These are phyloP conservation scores for Drosophila helvetica DNA, from an alignment of 2,888 invertebrate genomes.

Conservation along the genomic window DNA sequence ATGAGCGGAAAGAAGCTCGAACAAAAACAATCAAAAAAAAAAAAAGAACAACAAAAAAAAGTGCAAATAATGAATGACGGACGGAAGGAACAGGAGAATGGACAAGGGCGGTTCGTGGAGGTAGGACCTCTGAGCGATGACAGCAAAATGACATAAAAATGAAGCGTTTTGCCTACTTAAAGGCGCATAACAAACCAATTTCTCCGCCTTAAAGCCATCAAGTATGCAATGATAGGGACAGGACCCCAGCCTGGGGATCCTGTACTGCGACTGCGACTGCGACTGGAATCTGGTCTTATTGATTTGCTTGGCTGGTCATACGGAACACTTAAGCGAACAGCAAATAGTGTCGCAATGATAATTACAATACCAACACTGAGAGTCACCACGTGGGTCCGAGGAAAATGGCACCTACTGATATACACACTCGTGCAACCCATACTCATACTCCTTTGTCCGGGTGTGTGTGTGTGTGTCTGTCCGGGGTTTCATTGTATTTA, in stretches of 20 bases:
- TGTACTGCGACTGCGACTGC: background rate
- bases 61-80: slow-evolving; percentile 79
- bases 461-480: slow-evolving; percentile 28
- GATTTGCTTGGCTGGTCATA: slow-evolving; percentile 58
- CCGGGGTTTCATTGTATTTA: slow-evolving; percentile 63
- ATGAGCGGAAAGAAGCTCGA: slow-evolving; percentile 69
- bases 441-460: no score
- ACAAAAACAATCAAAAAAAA: slow-evolving; percentile 53
- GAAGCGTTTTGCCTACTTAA: slow-evolving; percentile 79
- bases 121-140: slow-evolving; percentile 33
- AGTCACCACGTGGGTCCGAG: slow-evolving; percentile 39
- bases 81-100: slow-evolving; percentile 32
- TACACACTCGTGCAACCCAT: background rate
- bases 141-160: slow-evolving; percentile 76
- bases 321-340: slow-evolving; percentile 76
- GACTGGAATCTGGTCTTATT: slow-evolving; percentile 53
- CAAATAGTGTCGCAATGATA: slow-evolving; percentile 79
- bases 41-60: slow-evolving; percentile 48
- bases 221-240: slow-evolving; percentile 47
- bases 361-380: slow-evolving; percentile 71
- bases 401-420: slow-evolving; percentile 15
- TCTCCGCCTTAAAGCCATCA: slow-evolving; percentile 68
- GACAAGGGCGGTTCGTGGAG: background rate
- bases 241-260: background rate
- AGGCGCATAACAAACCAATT: slow-evolving; percentile 78